Conservation (phyloP, 1,140 invertebrate genomes). For the Dermatophagoides farinae region DNA sequence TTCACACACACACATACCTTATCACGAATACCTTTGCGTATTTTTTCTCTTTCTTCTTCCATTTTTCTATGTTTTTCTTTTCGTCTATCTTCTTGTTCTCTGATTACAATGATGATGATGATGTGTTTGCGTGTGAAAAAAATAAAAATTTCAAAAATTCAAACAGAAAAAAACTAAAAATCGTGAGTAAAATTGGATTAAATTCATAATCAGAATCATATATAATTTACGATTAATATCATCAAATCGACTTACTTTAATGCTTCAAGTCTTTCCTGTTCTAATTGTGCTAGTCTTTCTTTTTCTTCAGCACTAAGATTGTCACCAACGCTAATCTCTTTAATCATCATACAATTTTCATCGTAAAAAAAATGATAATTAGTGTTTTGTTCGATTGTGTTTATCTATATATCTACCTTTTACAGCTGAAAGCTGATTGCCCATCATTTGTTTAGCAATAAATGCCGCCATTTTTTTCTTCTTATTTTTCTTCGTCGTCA, state of each 20-base stretch:
- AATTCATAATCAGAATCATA: neutral
- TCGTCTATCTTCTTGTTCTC: slow-evolving; percentile 73
- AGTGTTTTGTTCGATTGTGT: too few relatives aligned
- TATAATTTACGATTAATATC: too few relatives aligned
- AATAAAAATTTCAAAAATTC: neutral
- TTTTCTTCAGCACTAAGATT: slow-evolving; percentile 62
- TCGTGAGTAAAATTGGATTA: neutral
- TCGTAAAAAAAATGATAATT: too few relatives aligned
- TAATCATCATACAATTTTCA: too few relatives aligned
- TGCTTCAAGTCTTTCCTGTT: slow-evolving; percentile 76
- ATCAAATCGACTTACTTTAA: slow-evolving; percentile 28
- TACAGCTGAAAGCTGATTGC: slow-evolving; percentile 86
- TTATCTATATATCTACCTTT: slow-evolving; percentile 63
- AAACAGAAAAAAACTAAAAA: neutral
- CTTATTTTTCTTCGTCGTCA: too few relatives aligned
- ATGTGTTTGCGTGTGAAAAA: too few relatives aligned
- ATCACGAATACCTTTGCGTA: slow-evolving; percentile 91
- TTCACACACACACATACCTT: slow-evolving; percentile 41
- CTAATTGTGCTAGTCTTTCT: slow-evolving; percentile 82
- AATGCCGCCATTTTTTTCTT: slow-evolving; percentile 67
- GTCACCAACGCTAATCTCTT: slow-evolving; percentile 52
- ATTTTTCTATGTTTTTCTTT: slow-evolving; percentile 94
- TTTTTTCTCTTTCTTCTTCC: slow-evolving; percentile 92
- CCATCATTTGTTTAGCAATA: slow-evolving; percentile 94
- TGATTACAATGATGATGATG: slow-evolving; percentile 20